Evolutionary conservation across 2,888 invertebrate species (phyloP), one percentile per base, ranked within the genome.

Genomic region (Serrognathus titanus): DNA sequence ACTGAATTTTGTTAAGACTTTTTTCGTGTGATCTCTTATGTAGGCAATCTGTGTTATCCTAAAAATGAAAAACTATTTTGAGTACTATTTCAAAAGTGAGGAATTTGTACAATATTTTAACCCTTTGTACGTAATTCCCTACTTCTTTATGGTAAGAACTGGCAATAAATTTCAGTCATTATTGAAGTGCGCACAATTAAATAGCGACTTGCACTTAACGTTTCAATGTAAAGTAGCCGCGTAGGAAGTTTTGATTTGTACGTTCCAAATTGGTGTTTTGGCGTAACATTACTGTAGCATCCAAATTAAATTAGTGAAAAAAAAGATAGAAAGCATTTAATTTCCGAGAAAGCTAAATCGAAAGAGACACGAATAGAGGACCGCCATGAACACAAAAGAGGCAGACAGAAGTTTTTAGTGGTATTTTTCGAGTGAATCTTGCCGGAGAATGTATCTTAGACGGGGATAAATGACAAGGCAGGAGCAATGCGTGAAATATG

Each of bases 401-500:
- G 43, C 43, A 43, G 43, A 43, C 20, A 43, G 43, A 43, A 20
- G 16, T 43, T 43, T 43, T 43, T 43, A 43, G 43, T 43, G 13
- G 43, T n/a, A 43, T 43, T 43, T 43, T 43, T 43, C 43, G 43
- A 43, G 20, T 43, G 43, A 20, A 43, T 43, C 49, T 56, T 43
- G 56, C 47, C 51, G 40, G 56, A 47, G 63, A 64, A 66, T 65
- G 66, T 65, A 63, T 63, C 62, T 63, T 58, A 58, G 69, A 68
- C 67, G 66, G 67, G 65, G 65, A 69, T 69, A 71, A 71, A 71
- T 68, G 68, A 68, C 66, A 63, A 63, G 65, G 67, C 68, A 67
- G 65, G 65, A 68, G 68, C 69, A 66, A 69, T 70, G 69, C 71
- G 69, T 71, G 69, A 71, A 69, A 69, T 71, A 70, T 69, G 69